Base-by-base conservation (phyloP, 2,113 vertebrate species). In the Colinus virginianus region DNA sequence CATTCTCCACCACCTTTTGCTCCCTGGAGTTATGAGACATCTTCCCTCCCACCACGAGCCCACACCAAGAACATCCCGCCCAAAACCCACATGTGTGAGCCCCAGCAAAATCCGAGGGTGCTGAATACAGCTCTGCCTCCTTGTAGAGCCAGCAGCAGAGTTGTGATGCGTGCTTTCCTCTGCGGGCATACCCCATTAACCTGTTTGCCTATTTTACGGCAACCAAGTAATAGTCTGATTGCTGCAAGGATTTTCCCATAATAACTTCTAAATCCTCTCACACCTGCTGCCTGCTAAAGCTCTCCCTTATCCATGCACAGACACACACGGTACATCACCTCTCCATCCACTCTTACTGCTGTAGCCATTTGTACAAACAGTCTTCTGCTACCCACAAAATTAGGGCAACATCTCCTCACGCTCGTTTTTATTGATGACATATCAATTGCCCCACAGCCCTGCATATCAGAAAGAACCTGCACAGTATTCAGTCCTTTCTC, bases 201-300 rank as follows among this genome's bases (percentile, higher is more conserved):
- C 84, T 93, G 87, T 87, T 96, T 93, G 94, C 90, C 90, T 97
- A 34, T 90, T 92, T 95, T 96, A 95, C 71, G 23, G 84, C 64
- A 95, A 91, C 83, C 91, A 78, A 34, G 13, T 15, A 76, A 46
- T 3, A 95, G 84, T 70, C 81, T 81, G 76, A 96, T 62, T 79
- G 62, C 81, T 43, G 13, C 92, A 62, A 95, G 85, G 94, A 88
- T 86, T 96, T 88, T 92, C 78, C 93, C 89, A 1, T 77, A 97
- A 97, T 80, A 96, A 92, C 85, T 90, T 96, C 88, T 92, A 95
- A 97, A 96, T 95, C 96, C 87, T 86, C 93, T 83, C 93, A 90
- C 95, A 94, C 90, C 96, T 97, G 95, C 94, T 78, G 97, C 89
- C 88, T 93, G 64, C 89, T 94, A 32, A 91, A 97, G 87, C 32